These are phyloP conservation scores for Hemistola chrysoprasaria DNA, from an alignment of 2,888 invertebrate genomes.

Conservation along the genomic window DNA sequence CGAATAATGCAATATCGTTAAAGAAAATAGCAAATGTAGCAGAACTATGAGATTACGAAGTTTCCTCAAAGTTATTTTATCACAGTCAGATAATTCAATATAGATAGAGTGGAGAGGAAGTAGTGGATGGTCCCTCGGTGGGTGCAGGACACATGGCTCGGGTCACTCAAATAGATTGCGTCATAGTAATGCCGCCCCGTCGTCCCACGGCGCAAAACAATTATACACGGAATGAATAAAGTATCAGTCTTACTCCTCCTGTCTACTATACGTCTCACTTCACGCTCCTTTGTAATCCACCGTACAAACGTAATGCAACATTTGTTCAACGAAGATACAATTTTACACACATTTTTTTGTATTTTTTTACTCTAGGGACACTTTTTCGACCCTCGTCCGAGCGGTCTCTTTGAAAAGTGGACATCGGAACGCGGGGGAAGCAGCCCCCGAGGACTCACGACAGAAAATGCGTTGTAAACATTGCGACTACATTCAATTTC, in stretches of 20 bases:
- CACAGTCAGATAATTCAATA: slow-evolving; percentile 57
- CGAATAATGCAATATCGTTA: slow-evolving; percentile 16
- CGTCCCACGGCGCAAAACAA: slow-evolving; percentile 69
- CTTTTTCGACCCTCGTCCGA: slow-evolving; percentile 82
- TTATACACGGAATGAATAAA: slow-evolving; percentile 75
- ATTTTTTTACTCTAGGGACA: slow-evolving; percentile 78
- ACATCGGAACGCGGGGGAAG: slow-evolving; percentile 82
- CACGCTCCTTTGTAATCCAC: slow-evolving; percentile 72
- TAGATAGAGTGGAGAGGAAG: slow-evolving; percentile 32
- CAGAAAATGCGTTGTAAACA: slow-evolving; percentile 83
- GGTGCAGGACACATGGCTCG: slow-evolving; percentile 55
- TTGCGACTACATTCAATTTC: slow-evolving; percentile 84
- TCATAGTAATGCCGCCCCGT: slow-evolving; percentile 52
- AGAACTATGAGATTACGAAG: slow-evolving; percentile 27
- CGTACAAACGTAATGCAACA: slow-evolving; percentile 63
- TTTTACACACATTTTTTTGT: slow-evolving; percentile 74
- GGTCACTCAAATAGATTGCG: slow-evolving; percentile 76
- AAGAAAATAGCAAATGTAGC: slow-evolving; percentile 25
- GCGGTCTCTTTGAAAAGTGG: slow-evolving; percentile 82
- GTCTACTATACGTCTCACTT: slow-evolving; percentile 47
- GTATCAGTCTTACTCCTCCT: slow-evolving; percentile 53
- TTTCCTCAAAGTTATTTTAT: slow-evolving; percentile 42
- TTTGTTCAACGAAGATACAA: slow-evolving; percentile 72
- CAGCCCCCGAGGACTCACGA: slow-evolving; percentile 78
- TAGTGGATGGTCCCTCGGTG: slow-evolving; percentile 39